Conservation (phyloP, 2,888 invertebrate species). For the Stictocephala bisonia region DNA sequence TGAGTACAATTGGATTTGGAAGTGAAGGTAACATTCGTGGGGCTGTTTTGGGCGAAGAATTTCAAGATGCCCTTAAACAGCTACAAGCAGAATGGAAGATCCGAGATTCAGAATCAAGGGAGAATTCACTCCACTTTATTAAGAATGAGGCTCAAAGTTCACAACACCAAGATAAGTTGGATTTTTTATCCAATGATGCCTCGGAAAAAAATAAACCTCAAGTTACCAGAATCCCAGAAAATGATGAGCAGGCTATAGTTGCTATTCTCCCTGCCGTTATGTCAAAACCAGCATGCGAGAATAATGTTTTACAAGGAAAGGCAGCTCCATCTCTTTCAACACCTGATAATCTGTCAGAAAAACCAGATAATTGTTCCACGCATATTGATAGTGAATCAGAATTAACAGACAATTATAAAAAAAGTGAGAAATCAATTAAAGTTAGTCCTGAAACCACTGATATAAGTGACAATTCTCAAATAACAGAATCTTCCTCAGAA, state of each 20-base stretch:
- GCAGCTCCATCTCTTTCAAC: background rate
- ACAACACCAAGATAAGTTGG: conserved; percentile 54
- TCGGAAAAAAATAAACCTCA: conserved; percentile 59
- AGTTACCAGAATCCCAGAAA: too few species aligned
- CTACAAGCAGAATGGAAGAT: conserved; percentile 61
- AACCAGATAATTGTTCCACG: too few species aligned
- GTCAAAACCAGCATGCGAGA: background rate
- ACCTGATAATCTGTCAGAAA: too few species aligned
- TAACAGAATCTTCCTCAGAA: conserved; percentile 21
- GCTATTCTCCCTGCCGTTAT: background rate
- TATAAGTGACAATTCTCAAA: conserved; percentile 4
- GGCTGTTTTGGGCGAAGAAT: conserved; percentile 67
- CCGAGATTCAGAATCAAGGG: conserved; percentile 39
- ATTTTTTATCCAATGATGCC: conserved; percentile 63
- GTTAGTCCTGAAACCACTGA: conserved; percentile 11
- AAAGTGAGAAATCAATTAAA: too few species aligned
- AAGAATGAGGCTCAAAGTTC: conserved; percentile 44
- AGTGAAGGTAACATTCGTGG: conserved; percentile 70
- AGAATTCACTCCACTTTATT: conserved; percentile 40
- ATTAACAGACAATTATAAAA: too few species aligned
- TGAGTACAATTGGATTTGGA: conserved; percentile 63
- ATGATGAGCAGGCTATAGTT: too few species aligned
- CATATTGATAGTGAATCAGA: too few species aligned
- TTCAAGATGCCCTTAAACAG: conserved; percentile 69
- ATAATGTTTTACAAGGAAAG: background rate